A percentile compares a stretch with the other conserved stretches of the same genome.
Conservation (phyloP, 2,888 invertebrate genomes). For the Empis livida region DNA sequence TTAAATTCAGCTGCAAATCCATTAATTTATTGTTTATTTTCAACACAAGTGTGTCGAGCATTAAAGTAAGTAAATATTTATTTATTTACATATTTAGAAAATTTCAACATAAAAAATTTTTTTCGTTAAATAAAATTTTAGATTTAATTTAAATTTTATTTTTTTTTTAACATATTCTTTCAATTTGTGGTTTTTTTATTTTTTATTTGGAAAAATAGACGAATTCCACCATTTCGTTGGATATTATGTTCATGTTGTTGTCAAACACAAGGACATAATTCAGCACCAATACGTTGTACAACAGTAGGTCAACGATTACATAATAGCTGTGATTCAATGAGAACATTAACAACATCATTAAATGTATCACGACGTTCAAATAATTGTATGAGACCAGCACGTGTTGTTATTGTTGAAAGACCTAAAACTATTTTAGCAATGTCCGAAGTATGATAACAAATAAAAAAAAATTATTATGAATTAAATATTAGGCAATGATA, state of each 20-base stretch:
- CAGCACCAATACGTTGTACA: conserved; percentile 24
- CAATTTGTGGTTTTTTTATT: too few species aligned
- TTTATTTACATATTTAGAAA: too few species aligned
- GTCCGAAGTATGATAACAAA: conserved; percentile 34
- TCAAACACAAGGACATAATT: conserved; percentile 27
- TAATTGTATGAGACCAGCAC: conserved; percentile 26
- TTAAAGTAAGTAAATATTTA: conserved; percentile 70
- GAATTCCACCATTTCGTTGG: conserved; percentile 57
- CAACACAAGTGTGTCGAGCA: conserved; percentile 73
- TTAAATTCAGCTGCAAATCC: conserved; percentile 91
- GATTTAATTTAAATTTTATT: background rate
- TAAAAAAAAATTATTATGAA: background rate
- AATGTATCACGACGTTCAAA: conserved; percentile 32
- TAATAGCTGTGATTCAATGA: conserved; percentile 35
- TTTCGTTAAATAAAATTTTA: too few species aligned
- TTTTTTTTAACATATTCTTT: background rate
- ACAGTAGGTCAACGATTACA: conserved; percentile 32
- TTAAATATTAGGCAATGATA: background rate
- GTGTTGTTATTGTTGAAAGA: conserved; percentile 29
- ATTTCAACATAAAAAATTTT: too few species aligned
- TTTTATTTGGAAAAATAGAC: too few species aligned
- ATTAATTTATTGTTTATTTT: conserved; percentile 86
- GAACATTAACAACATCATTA: conserved; percentile 33
- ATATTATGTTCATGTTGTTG: conserved; percentile 40
- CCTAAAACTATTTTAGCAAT: conserved; percentile 27